phyloP scores from a whole-genome alignment of 2,888 invertebrate species.

The Altica lythri region DNA sequence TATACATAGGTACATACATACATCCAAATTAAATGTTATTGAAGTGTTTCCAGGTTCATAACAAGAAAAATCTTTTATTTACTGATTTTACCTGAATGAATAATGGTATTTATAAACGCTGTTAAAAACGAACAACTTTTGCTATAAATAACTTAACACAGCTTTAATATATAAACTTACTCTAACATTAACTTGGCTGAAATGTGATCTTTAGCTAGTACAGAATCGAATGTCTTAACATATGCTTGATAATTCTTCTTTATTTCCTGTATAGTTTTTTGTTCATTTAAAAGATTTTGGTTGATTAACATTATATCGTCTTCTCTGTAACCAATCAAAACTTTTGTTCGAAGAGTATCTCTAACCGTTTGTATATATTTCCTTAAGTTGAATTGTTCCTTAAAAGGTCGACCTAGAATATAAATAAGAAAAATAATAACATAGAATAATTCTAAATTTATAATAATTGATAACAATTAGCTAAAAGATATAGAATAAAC shows the following conservation, averaged over 20 bases:
- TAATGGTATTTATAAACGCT: too few species aligned
- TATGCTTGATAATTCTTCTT: conserved; percentile 60
- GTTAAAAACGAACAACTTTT: too few species aligned
- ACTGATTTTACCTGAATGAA: too few species aligned
- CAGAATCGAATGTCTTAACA: conserved; percentile 64
- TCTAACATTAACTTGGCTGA: conserved; percentile 63
- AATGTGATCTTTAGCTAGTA: conserved; percentile 65
- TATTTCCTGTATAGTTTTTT: conserved; percentile 58
- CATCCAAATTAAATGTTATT: too few species aligned
- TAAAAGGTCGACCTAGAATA: conserved; percentile 59
- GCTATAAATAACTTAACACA: too few species aligned
- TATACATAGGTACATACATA: too few species aligned
- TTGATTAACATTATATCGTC: conserved; percentile 61
- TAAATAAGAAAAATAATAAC: background rate
- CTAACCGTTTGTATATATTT: conserved; percentile 61
- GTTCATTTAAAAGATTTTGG: conserved; percentile 61
- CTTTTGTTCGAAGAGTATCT: conserved; percentile 57
- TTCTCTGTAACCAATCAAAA: conserved; percentile 52
- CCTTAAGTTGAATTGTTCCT: conserved; percentile 63
- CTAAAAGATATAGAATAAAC: too few species aligned
- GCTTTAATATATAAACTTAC: too few species aligned
- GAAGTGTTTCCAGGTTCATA: too few species aligned
- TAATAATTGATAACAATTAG: too few species aligned
- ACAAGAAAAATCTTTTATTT: too few species aligned
- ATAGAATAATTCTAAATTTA: background rate